These are phyloP conservation scores for Scrobipalpa atriplicella DNA, from an alignment of 2,888 invertebrate genomes.

Conservation along the genomic window DNA sequence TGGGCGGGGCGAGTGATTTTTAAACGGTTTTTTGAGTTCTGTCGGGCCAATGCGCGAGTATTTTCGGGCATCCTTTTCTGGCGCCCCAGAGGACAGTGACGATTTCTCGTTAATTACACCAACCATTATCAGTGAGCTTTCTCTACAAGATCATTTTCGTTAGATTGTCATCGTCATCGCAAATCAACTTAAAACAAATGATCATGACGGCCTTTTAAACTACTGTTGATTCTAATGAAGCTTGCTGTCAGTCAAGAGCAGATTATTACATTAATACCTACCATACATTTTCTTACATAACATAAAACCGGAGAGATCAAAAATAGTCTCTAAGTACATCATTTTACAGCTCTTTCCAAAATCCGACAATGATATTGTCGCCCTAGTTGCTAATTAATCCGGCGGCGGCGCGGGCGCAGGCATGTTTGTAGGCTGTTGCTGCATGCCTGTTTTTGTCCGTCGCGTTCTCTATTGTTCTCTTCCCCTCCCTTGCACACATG, in stretches of 20 bases:
- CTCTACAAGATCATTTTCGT: neutral
- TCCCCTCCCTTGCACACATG: conserved; percentile 74
- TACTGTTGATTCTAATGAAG: neutral
- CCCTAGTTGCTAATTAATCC: conserved; percentile 78
- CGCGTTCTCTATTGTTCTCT: conserved; percentile 76
- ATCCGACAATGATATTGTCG: conserved; percentile 52
- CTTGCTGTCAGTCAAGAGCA: too few relatives aligned
- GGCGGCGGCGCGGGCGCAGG: conserved; percentile 51
- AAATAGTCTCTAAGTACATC: too few relatives aligned
- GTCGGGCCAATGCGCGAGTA: conserved; percentile 74
- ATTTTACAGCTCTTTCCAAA: too few relatives aligned
- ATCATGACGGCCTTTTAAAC: neutral
- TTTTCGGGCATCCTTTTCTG: conserved; percentile 75
- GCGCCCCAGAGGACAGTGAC: conserved; percentile 67
- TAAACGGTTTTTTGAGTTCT: conserved; percentile 80
- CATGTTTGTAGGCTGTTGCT: conserved; percentile 60
- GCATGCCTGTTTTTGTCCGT: conserved; percentile 67
- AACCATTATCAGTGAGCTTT: conserved; percentile 61
- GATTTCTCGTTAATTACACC: conserved; percentile 79
- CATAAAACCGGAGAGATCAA: too few relatives aligned
- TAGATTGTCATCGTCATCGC: neutral
- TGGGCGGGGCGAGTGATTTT: conserved; percentile 80
- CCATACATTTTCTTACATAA: too few relatives aligned
- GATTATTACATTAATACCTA: neutral
- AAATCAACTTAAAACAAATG: too few relatives aligned